phyloP scores from a whole-genome alignment of 30 jellyfish, hydroid and myxozoan genomes.

The Mastigias papua region DNA sequence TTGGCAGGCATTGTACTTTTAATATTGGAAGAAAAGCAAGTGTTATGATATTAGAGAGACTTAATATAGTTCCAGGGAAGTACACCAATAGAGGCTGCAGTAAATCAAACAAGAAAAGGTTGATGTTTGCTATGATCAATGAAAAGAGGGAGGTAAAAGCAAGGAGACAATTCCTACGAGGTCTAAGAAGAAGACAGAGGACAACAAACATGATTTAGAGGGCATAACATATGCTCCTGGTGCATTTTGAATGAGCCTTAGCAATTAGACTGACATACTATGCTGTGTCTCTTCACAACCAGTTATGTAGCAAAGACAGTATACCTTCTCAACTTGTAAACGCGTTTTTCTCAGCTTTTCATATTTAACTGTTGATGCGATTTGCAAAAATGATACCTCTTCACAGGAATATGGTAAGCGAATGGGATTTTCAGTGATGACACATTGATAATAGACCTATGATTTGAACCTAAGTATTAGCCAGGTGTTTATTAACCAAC shows the following conservation, averaged over 20 bases:
- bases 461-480: neutral
- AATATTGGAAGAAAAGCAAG: conserved; percentile 50
- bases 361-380: neutral
- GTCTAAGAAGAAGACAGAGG: conserved; percentile 10
- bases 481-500: too few species aligned
- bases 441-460: neutral
- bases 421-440: neutral
- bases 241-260: neutral
- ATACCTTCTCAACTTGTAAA: neutral
- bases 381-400: neutral
- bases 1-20: too few species aligned
- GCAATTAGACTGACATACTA: neutral
- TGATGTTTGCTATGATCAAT: neutral
- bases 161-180: conserved; percentile 35
- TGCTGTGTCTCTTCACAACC: neutral
- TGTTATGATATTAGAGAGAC: neutral
- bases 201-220: neutral
- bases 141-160: neutral
- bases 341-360: neutral
- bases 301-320: neutral
- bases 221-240: neutral
- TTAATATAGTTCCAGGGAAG: neutral
- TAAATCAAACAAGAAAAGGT: conserved; percentile 8
- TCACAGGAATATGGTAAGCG: neutral
- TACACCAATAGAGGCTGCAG: conserved; percentile 29